Evolutionary conservation across 37 sponge, comb jelly and placozoan species (phyloP).

Genomic region (Axinella damicornis): DNA sequence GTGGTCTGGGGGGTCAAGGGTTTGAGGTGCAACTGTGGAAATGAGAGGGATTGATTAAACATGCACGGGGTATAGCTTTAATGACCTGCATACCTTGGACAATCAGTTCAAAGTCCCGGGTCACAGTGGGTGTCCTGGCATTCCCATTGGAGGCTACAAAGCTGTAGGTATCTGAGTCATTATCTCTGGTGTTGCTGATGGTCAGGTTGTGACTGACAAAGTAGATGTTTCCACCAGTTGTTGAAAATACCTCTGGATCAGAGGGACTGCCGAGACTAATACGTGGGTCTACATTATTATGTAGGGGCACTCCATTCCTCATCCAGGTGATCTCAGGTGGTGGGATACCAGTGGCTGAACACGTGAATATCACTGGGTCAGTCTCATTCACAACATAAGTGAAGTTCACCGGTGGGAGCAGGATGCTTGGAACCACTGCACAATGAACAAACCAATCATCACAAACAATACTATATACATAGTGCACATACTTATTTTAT

Average conservation of each 20-base stretch:
- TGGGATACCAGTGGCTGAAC: conserved; percentile 72
- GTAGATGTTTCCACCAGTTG: not conserved
- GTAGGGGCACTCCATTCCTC: not conserved
- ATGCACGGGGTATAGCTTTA: too few relatives aligned
- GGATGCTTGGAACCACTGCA: not conserved
- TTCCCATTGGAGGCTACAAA: conserved; percentile 55
- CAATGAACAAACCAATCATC: not conserved
- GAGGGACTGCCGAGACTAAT: not conserved
- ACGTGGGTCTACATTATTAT: too few relatives aligned
- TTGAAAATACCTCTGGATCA: not conserved
- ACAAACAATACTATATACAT: too few relatives aligned
- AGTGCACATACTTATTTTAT: not conserved
- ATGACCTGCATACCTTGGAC: too few relatives aligned
- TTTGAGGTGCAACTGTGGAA: too few relatives aligned
- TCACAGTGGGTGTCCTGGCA: too few relatives aligned
- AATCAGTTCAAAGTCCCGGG: not conserved
- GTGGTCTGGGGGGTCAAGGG: too few relatives aligned
- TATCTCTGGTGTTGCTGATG: conserved; percentile 20
- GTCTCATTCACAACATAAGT: conserved; percentile 26
- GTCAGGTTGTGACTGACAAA: not conserved
- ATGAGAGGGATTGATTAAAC: too few relatives aligned
- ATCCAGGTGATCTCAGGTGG: conserved; percentile 61
- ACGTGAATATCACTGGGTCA: conserved; percentile 41
- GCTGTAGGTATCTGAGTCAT: conserved; percentile 55
- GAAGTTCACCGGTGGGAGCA: not conserved